A percentile compares a stretch with the other conserved stretches of the same genome.
phyloP scores from a whole-genome alignment of 2,888 invertebrate species.

The Polydrusus pterygomalis region DNA sequence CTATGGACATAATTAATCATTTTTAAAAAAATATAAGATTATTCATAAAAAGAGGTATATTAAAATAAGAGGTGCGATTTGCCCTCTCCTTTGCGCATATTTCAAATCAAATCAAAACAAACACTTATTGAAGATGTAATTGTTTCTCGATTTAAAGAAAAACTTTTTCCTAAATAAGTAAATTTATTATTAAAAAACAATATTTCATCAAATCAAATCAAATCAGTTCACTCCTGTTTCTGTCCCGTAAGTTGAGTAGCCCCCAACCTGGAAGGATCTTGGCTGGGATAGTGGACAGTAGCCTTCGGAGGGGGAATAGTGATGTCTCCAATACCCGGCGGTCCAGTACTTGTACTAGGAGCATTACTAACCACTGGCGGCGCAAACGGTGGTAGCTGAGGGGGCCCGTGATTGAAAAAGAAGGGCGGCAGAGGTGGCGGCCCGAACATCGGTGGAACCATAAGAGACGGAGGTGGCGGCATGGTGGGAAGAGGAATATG shows the following conservation, averaged over 20 bases:
- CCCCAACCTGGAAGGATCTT: conserved; percentile 95
- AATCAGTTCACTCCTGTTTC: conserved; percentile 62
- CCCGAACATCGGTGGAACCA: conserved; percentile 78
- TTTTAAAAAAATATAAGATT: no score
- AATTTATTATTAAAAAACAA: no score
- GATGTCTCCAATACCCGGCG: conserved; percentile 59
- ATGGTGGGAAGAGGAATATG: conserved; percentile 72
- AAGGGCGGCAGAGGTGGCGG: conserved; percentile 76
- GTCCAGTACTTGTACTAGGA: conserved; percentile 65
- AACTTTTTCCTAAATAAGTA: no score
- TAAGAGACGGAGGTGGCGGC: conserved; percentile 71
- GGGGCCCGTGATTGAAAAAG: conserved; percentile 69
- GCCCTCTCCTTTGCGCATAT: no score
- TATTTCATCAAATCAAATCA: no score
- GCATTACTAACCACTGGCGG: conserved; percentile 70
- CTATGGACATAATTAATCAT: no score
- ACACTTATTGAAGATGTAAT: no score
- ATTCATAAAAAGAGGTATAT: not conserved
- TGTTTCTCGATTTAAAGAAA: not conserved
- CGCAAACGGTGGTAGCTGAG: conserved; percentile 66
- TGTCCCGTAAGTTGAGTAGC: conserved; percentile 74
- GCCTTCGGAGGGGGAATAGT: conserved; percentile 67
- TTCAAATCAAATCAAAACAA: no score
- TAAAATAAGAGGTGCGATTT: no score
- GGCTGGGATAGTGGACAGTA: conserved; percentile 94